Base-by-base conservation (phyloP, 2,888 invertebrate genomes). In the Dascillus cervinus region DNA sequence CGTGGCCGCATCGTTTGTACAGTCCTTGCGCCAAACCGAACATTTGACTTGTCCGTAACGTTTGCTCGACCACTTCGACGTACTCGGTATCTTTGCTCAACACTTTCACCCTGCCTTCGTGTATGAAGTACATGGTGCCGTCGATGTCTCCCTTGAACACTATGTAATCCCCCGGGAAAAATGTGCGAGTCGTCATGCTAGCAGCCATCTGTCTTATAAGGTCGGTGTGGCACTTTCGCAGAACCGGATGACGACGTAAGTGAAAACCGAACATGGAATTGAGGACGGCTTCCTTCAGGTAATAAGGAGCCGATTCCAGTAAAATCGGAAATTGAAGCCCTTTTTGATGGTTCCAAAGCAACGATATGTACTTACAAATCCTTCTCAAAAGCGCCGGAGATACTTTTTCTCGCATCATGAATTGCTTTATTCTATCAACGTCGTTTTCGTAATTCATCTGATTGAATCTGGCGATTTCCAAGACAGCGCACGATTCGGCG, bases 91-190 rank as follows among this genome's bases (percentile, higher is more conserved):
- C 49, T 31, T 49, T 39, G 8, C 39, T 26, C 8, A 52, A 29
- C 4, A 37, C 45, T 8, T 41, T 34, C 1, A 53, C 39, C 26
- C 40, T 36, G 1, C 55, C 55, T 14, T 34, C 34, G 26, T 55
- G 47, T 3, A 55, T 39, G 23, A 55, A 55, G 24, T 53, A 55
- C 52, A 55, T 53, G 13, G 39, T 39, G 6, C 39, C 35, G 21
- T 54, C 49, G 4, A 47, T 44, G 21, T 53, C 52, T 2, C 48
- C 49, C 5, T 37, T 22, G 24, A 46, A 49, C 5, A 42, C 39
- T 3, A 55, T 41, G 14, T 39, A 42, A 22, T 55, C 44, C 1
- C 44, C 52, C 5, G 41, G 34, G 24, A 49, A 52, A 29, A 49
- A 53, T 4, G 37, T 41, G 9, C 27, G 15, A 1, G 43, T 43